A percentile compares a stretch with the other conserved stretches of the same genome.
These are phyloP conservation scores for Pteruthius melanotis DNA, from an alignment of 2,113 vertebrate species.

Conservation along the genomic window DNA sequence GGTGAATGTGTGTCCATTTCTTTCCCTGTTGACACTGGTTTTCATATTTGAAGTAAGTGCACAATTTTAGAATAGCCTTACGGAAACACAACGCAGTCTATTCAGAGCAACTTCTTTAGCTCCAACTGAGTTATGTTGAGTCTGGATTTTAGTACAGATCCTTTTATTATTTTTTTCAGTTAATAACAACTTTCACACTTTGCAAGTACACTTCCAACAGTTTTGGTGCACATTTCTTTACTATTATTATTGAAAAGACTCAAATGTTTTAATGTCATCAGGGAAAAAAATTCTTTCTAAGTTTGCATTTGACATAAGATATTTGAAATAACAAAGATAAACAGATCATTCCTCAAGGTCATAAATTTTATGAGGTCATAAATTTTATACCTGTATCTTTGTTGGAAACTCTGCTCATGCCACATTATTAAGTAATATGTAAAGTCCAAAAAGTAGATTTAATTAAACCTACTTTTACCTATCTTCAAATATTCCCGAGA, in stretches of 20 bases:
- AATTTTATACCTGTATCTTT: not conserved
- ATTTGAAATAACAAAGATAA: not conserved
- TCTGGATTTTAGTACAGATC: not conserved
- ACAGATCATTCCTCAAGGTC: not conserved
- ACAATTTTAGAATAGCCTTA: not conserved
- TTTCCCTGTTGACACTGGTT: not conserved
- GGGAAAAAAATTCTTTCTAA: not conserved
- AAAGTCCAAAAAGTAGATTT: not conserved
- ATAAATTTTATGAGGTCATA: not conserved
- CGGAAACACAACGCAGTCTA: not conserved
- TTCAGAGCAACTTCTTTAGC: not conserved
- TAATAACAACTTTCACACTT: not conserved
- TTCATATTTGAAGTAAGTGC: not conserved
- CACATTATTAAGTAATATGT: not conserved
- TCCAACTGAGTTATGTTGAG: accelerated
- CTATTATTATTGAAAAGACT: not conserved
- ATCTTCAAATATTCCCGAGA: not conserved
- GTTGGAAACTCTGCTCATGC: not conserved
- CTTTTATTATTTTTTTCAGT: not conserved
- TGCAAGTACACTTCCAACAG: not conserved
- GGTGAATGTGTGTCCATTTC: not conserved
- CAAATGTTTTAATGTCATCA: not conserved
- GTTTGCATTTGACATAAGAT: not conserved
- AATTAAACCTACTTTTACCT: not conserved
- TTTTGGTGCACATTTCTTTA: not conserved